Conservation (phyloP, 1,140 invertebrate genomes). For the Micrasema longulum region DNA sequence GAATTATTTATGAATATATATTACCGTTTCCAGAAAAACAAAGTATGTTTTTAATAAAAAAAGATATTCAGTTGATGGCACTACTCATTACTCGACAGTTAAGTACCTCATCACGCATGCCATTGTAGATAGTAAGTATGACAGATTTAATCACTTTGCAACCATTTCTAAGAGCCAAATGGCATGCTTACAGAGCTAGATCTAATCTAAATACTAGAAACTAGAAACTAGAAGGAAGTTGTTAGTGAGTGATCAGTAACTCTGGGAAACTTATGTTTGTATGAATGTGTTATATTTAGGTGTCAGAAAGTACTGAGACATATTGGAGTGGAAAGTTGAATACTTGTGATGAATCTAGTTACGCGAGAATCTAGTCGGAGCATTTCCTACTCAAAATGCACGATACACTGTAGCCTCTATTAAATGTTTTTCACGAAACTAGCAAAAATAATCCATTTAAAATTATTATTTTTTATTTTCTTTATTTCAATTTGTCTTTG, state of each 20-base stretch:
- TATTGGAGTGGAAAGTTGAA: too few relatives aligned
- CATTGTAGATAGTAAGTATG: conserved; percentile 15
- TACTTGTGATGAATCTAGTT: too few relatives aligned
- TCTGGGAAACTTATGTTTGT: not conserved
- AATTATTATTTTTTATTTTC: too few relatives aligned
- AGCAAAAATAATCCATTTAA: too few relatives aligned
- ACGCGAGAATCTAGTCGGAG: too few relatives aligned
- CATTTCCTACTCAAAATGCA: too few relatives aligned
- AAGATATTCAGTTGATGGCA: conserved; percentile 11
- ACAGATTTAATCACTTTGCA: conserved; percentile 14
- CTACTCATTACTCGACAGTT: conserved; percentile 13
- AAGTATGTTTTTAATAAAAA: conserved; percentile 11
- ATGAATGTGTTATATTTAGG: not conserved
- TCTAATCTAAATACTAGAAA: not conserved
- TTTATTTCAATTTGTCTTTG: too few relatives aligned
- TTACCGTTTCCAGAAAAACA: conserved; percentile 21
- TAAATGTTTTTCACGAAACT: too few relatives aligned
- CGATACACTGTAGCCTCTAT: too few relatives aligned
- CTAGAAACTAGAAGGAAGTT: not conserved
- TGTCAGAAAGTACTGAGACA: too few relatives aligned
- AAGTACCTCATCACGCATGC: conserved; percentile 16
- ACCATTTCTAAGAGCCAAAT: conserved; percentile 30
- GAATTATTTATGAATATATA: conserved; percentile 3
- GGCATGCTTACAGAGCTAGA: conserved; percentile 19
- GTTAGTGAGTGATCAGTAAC: too few relatives aligned